Percentiles rank a stretch among this genome's conserved stretches.
Conservation (phyloP, 1,140 invertebrate genomes). For the Stenopsyche tienmushanensis region DNA sequence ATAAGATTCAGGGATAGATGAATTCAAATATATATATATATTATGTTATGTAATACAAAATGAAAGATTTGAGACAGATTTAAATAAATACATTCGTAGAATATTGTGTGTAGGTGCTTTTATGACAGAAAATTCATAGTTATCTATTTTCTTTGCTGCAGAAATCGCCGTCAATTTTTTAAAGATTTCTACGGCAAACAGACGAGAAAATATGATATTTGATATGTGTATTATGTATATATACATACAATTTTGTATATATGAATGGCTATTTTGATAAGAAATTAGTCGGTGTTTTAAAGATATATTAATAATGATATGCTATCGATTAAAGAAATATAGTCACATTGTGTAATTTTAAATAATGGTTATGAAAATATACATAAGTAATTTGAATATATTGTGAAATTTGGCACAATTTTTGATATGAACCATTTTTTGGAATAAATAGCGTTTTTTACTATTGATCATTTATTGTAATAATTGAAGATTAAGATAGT, state of each 20-base stretch:
- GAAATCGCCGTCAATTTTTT: background rate
- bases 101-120: background rate
- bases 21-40: too few species aligned
- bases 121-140: background rate
- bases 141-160: background rate
- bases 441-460: constrained; percentile 2
- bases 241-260: constrained; percentile 8
- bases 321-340: background rate
- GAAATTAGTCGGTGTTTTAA: background rate
- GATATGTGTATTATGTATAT: background rate
- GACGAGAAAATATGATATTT: background rate
- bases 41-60: too few species aligned
- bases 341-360: background rate
- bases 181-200: background rate
- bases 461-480: background rate
- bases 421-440: constrained; percentile 2
- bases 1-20: too few species aligned
- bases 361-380: background rate
- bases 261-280: background rate
- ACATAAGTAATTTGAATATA: background rate
- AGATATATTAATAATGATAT: background rate
- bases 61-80: background rate
- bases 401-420: constrained; percentile 5
- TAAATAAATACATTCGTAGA: background rate
- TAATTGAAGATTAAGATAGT: background rate